Evolutionary conservation across 2,888 invertebrate species (phyloP).

Genomic region (Troides helena): DNA sequence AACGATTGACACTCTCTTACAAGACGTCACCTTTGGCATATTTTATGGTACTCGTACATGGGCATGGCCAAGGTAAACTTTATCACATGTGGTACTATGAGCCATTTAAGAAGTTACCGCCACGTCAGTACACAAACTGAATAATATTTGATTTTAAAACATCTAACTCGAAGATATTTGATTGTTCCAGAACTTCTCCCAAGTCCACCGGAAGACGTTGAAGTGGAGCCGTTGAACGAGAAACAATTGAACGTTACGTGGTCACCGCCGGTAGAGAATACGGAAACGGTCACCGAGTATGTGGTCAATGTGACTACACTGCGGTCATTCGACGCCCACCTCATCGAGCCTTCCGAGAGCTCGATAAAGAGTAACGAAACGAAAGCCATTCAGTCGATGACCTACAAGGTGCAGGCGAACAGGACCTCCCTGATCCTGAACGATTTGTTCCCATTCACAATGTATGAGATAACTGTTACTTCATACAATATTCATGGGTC

Average conservation of each 20-base stretch:
- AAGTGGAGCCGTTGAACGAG: conserved; percentile 86
- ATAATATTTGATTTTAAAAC: no score
- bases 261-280: conserved; percentile 83
- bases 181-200: conserved; percentile 83
- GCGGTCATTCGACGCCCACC: conserved; percentile 83
- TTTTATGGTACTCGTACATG: no score
- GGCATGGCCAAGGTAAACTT: no score
- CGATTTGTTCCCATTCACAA: conserved; percentile 86
- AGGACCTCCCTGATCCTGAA: conserved; percentile 81
- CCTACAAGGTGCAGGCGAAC: conserved; percentile 80
- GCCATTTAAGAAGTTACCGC: no score
- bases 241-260: conserved; percentile 86
- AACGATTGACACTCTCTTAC: no score
- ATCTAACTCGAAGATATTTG: neutral
- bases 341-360: conserved; percentile 72
- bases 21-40: no score
- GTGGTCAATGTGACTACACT: conserved; percentile 86
- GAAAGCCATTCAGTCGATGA: conserved; percentile 53
- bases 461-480: conserved; percentile 89
- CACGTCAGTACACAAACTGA: no score
- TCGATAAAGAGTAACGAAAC: conserved; percentile 53
- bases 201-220: conserved; percentile 85
- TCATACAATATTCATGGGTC: conserved; percentile 87
- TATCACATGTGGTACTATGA: no score
- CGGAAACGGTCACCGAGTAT: conserved; percentile 83